A percentile compares a stretch with the other conserved stretches of the same genome.
Conservation (phyloP, 1,140 invertebrate genomes). For the Stegodyphus mimosarum region DNA sequence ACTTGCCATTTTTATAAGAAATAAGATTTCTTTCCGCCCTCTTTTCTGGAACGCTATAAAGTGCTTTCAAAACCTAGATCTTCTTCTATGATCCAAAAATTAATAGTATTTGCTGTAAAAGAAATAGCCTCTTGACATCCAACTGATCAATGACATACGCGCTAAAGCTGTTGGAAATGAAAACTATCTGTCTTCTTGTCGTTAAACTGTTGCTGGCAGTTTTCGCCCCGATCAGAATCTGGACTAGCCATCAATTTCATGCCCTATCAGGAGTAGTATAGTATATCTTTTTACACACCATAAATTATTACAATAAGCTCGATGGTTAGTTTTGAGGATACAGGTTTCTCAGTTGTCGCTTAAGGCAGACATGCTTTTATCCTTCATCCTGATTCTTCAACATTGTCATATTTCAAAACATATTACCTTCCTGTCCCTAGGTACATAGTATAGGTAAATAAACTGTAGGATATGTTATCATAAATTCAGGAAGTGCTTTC, state of each 20-base stretch:
- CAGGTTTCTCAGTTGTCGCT: conserved; percentile 1
- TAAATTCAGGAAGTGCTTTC: too few relatives aligned
- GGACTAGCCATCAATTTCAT: conserved; percentile 43
- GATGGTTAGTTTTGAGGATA: conserved; percentile 33
- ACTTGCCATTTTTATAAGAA: too few relatives aligned
- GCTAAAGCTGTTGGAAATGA: conserved; percentile 54
- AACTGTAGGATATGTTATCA: too few relatives aligned
- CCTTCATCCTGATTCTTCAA: too few relatives aligned
- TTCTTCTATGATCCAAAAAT: conserved; percentile 42
- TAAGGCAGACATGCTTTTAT: too few relatives aligned
- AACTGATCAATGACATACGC: conserved; percentile 48
- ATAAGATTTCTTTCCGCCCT: background rate
- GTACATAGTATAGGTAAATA: too few relatives aligned
- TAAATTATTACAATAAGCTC: conserved; percentile 50
- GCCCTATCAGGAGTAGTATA: conserved; percentile 42
- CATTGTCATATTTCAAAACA: too few relatives aligned
- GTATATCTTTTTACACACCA: conserved; percentile 50
- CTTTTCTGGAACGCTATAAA: conserved; percentile 41
- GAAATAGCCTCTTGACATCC: conserved; percentile 54
- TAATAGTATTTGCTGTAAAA: conserved; percentile 57
- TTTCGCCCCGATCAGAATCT: conserved; percentile 43
- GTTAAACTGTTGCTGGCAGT: conserved; percentile 51
- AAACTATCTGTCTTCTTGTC: conserved; percentile 51
- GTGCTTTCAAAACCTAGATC: conserved; percentile 18
- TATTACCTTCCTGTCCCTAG: too few relatives aligned